Percentiles rank a stretch among this genome's conserved stretches.
Conservation (phyloP, 2,797 vertebrate species). For the Eupleurogrammus muticus region DNA sequence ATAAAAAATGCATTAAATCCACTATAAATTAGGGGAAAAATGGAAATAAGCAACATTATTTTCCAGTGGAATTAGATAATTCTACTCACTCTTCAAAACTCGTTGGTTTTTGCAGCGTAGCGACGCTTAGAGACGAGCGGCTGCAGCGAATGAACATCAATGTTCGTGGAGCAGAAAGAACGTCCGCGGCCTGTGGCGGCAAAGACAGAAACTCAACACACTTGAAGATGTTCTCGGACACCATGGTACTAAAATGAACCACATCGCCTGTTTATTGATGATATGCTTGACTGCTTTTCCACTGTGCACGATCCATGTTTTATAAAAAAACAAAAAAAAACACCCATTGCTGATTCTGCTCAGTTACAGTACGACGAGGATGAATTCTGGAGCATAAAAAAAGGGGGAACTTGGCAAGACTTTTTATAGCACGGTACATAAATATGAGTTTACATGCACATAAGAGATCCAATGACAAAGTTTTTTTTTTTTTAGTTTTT, state of each 20-base stretch:
- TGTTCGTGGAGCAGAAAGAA: not conserved
- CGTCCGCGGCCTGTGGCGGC: not conserved
- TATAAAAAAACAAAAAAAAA: conserved; percentile 57
- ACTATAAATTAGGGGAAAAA: too few relatives aligned
- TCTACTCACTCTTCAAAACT: too few relatives aligned
- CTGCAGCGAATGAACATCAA: conserved; percentile 4
- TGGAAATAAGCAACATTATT: too few relatives aligned
- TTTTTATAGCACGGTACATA: conserved; percentile 81
- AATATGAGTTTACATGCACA: conserved; percentile 84
- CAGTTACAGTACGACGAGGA: conserved; percentile 83
- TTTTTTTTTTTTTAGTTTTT: conserved; percentile 19
- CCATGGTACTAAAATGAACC: conserved; percentile 58
- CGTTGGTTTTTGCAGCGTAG: too few relatives aligned
- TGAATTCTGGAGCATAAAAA: conserved; percentile 69
- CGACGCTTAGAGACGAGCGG: not conserved
- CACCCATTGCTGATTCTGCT: conserved; percentile 81
- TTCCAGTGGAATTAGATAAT: too few relatives aligned
- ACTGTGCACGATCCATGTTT: conserved; percentile 74
- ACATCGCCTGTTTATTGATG: conserved; percentile 78
- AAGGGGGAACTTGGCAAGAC: conserved; percentile 25
- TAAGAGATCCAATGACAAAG: conserved; percentile 58
- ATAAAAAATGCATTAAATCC: too few relatives aligned
- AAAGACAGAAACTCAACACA: conserved; percentile 21
- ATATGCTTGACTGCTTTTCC: conserved; percentile 77
- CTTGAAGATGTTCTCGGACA: conserved; percentile 47